Percentiles rank a stretch among this genome's conserved stretches.
These are phyloP conservation scores for Drosophila tanythrix DNA, from an alignment of 2,888 invertebrate genomes.

Conservation along the genomic window DNA sequence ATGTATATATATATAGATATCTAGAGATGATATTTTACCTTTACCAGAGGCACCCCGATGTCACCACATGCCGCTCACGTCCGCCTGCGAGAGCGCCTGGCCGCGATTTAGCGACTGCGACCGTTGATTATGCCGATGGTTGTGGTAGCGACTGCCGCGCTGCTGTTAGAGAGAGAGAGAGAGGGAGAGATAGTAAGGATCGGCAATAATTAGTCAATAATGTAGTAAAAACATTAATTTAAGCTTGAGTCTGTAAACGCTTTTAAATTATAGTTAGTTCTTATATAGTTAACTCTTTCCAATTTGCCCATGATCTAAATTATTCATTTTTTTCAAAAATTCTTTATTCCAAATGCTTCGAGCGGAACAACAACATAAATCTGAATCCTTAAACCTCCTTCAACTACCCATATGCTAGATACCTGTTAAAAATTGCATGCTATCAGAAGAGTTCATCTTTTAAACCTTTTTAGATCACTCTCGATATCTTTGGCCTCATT, in stretches of 20 bases:
- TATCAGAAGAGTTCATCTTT: neutral
- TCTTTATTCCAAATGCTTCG: neutral
- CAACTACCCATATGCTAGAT: neutral
- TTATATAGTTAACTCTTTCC: neutral
- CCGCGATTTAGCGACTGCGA: slow-evolving; percentile 92
- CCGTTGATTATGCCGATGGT: slow-evolving; percentile 89
- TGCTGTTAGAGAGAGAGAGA: slow-evolving; percentile 42
- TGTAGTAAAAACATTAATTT: neutral
- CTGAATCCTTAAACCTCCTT: neutral
- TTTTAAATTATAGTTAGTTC: neutral
- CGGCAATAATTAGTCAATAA: slow-evolving; percentile 2
- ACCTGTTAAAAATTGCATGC: neutral
- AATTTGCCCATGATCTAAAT: neutral
- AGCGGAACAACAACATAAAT: neutral
- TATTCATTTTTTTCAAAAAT: neutral
- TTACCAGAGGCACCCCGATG: slow-evolving; percentile 91
- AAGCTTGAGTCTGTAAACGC: neutral
- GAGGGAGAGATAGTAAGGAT: neutral
- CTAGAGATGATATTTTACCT: slow-evolving; percentile 49
- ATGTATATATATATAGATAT: neutral
- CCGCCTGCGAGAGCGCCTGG: slow-evolving; percentile 89
- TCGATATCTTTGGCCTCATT: neutral
- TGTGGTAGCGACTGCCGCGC: slow-evolving; percentile 88
- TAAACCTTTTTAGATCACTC: neutral
- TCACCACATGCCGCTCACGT: slow-evolving; percentile 91